A percentile compares a stretch with the other conserved stretches of the same genome.
These are phyloP conservation scores for Amazona vittata DNA, from an alignment of 2,113 vertebrate species.

Conservation along the genomic window DNA sequence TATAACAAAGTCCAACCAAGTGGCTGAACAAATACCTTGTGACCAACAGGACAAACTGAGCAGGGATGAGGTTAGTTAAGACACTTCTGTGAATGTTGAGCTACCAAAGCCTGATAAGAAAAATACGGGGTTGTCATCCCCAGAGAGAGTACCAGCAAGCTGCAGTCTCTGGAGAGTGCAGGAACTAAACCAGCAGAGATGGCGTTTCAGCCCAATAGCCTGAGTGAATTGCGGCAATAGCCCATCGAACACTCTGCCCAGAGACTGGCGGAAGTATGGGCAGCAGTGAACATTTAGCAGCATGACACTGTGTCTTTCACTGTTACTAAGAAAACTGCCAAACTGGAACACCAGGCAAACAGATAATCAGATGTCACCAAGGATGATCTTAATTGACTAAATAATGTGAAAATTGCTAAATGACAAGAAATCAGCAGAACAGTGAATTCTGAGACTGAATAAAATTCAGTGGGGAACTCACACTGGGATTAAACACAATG, in stretches of 20 bases:
- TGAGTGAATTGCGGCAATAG: not conserved
- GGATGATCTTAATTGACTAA: not conserved
- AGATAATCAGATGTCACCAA: not conserved
- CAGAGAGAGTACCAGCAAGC: not conserved
- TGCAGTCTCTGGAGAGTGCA: not conserved
- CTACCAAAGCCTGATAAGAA: not conserved
- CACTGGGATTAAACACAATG: not conserved
- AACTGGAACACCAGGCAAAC: not conserved
- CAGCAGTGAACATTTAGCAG: not conserved
- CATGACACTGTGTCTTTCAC: not conserved
- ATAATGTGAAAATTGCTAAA: not conserved
- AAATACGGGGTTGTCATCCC: accelerated
- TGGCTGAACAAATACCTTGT: not conserved
- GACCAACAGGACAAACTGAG: not conserved
- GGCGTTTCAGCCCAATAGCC: not conserved
- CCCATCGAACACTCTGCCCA: not conserved
- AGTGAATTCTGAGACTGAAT: not conserved
- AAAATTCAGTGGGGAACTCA: not conserved
- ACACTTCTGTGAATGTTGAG: not conserved
- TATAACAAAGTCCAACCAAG: not conserved
- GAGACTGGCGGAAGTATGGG: not conserved
- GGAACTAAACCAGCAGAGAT: not conserved
- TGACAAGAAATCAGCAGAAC: not conserved
- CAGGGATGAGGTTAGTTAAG: not conserved
- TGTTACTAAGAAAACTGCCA: not conserved